phyloP scores from a whole-genome alignment of 1,140 invertebrate species.

The Drosophila mayri region DNA sequence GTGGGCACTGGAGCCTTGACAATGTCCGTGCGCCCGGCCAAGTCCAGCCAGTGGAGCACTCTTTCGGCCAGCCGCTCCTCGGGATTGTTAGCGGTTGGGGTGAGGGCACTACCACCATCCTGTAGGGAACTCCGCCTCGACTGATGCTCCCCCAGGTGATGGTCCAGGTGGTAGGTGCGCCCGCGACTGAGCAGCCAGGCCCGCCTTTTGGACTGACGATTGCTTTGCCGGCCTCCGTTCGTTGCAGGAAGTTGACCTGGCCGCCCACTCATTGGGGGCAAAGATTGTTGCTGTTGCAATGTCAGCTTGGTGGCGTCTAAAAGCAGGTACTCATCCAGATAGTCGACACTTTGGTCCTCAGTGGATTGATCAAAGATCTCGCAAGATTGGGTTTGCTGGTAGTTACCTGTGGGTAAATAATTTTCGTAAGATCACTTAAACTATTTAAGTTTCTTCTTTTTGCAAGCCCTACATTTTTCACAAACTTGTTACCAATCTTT shows the following conservation, averaged over 20 bases:
- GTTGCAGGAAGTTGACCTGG: constrained; percentile 2
- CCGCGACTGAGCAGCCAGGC: constrained; percentile 63
- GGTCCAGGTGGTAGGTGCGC: constrained; percentile 59
- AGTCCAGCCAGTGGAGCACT: constrained; percentile 80
- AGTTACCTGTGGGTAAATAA: constrained; percentile 1
- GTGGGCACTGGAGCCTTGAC: constrained; percentile 31
- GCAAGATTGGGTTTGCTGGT: constrained; percentile 43
- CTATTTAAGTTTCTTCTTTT: neutral
- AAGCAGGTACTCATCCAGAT: constrained; percentile 60
- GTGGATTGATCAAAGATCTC: constrained; percentile 46
- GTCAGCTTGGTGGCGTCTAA: constrained; percentile 69
- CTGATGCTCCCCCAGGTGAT: constrained; percentile 43
- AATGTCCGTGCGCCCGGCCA: constrained; percentile 71
- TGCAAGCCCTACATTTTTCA: neutral
- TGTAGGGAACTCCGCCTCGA: constrained; percentile 76
- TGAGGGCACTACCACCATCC: constrained; percentile 35
- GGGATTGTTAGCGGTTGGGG: constrained; percentile 56
- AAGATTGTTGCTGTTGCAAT: constrained; percentile 56
- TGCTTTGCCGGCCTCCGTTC: constrained; percentile 7
- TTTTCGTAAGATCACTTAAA: neutral
- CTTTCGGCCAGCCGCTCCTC: constrained; percentile 80
- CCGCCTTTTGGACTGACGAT: constrained; percentile 57
- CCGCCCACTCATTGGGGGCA: constrained; percentile 33
- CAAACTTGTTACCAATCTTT: neutral
- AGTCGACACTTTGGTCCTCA: constrained; percentile 51